Conservation (phyloP, 2,113 vertebrate species). For the Periophthalmodon schlosseri region DNA sequence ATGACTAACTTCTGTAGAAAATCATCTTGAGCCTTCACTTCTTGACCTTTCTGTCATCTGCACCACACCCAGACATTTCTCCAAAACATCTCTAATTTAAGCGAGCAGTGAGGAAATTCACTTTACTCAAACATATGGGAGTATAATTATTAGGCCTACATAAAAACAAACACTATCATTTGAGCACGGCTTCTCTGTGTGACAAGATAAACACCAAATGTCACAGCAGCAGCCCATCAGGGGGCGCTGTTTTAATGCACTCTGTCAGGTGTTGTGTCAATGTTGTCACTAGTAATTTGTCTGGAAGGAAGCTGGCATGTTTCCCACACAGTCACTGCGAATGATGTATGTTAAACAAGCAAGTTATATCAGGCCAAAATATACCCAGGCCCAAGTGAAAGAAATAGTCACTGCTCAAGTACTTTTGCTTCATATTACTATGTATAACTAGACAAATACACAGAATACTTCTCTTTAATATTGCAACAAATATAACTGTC, state of each 20-base stretch:
- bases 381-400: not conserved
- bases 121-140: not conserved
- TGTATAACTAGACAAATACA: too few relatives aligned
- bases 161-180: slow-evolving; percentile 21
- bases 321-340: slow-evolving; percentile 2
- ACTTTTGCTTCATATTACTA: too few relatives aligned
- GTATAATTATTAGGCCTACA: not conserved
- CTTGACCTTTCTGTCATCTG: not conserved
- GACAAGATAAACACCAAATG: slow-evolving; percentile 7
- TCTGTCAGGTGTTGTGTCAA: slow-evolving; percentile 5
- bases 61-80: not conserved
- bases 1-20: not conserved
- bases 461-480: too few relatives aligned
- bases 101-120: not conserved
- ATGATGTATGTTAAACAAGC: not conserved
- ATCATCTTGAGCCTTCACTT: not conserved
- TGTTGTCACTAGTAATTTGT: slow-evolving; percentile 13
- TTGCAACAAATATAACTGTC: too few relatives aligned
- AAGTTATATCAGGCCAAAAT: not conserved
- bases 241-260: not conserved
- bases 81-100: not conserved
- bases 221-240: not conserved
- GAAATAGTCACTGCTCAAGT: too few relatives aligned
- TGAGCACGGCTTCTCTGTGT: not conserved
- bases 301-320: not conserved